These are phyloP conservation scores for Anguilla anguilla DNA, from an alignment of 2,797 vertebrate species.

Conservation along the genomic window DNA sequence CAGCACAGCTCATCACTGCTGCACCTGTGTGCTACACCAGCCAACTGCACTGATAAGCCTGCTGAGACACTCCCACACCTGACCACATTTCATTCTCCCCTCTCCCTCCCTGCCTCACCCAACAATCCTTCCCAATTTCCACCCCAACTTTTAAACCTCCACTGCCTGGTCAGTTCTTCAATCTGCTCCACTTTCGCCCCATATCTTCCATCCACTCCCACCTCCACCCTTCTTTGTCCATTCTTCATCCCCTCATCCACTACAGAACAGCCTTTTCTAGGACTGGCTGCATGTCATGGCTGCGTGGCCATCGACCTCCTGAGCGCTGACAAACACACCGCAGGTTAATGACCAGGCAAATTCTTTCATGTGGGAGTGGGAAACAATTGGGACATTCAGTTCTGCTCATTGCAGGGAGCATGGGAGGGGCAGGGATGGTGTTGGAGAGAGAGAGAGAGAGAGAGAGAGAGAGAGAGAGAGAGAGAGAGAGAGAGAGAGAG, in stretches of 20 bases:
- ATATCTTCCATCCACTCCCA: background rate
- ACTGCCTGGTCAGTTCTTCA: background rate
- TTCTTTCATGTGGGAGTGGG: background rate
- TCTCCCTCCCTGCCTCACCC: background rate
- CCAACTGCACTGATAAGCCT: background rate
- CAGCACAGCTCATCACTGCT: background rate
- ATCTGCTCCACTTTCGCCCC: background rate
- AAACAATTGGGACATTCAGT: background rate
- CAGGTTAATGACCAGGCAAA: background rate
- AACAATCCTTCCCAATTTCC: background rate
- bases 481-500: too few relatives aligned
- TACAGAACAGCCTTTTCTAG: background rate
- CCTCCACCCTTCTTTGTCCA: background rate
- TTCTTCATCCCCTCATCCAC: background rate
- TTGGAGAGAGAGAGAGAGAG: too few relatives aligned
- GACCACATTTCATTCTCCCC: background rate
- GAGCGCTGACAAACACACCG: background rate
- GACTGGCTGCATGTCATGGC: background rate
- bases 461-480: too few relatives aligned
- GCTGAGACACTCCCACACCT: background rate
- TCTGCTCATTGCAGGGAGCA: background rate
- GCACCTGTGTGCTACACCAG: background rate
- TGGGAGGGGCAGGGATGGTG: background rate
- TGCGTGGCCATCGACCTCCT: background rate
- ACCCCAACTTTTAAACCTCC: background rate